Percentiles rank a stretch among this genome's conserved stretches.
Conservation (phyloP, 2,888 invertebrate species). For the Agrilus mali region DNA sequence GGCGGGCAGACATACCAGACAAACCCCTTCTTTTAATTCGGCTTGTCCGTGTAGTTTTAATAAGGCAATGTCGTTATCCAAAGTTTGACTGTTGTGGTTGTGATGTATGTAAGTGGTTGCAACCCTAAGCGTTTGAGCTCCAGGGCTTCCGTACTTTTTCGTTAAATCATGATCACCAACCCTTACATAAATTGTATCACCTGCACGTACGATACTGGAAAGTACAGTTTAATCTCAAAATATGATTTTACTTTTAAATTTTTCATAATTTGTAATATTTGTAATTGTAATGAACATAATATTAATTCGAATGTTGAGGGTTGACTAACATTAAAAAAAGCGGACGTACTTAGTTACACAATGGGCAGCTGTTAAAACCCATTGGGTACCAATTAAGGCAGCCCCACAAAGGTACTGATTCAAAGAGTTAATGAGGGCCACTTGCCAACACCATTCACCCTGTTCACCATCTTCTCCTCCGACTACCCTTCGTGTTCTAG, state of each 20-base stretch:
- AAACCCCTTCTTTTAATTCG: constrained; percentile 74
- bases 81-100: constrained; percentile 88
- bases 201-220: constrained; percentile 78
- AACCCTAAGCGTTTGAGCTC: constrained; percentile 80
- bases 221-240: too few relatives aligned
- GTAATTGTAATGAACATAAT: too few relatives aligned
- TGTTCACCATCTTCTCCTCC: constrained; percentile 85
- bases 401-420: constrained; percentile 92
- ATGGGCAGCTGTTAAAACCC: constrained; percentile 89
- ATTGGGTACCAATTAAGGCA: constrained; percentile 84
- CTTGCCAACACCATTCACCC: constrained; percentile 94
- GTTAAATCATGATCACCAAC: constrained; percentile 89
- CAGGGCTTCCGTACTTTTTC: constrained; percentile 79
- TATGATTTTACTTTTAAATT: too few relatives aligned
- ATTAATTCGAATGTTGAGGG: background rate
- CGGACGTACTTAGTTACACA: constrained; percentile 81
- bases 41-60: constrained; percentile 81
- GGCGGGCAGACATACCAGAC: constrained; percentile 78
- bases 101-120: constrained; percentile 92
- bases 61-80: constrained; percentile 89
- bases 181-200: constrained; percentile 85
- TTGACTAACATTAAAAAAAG: constrained; percentile 2
- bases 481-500: constrained; percentile 54
- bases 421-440: constrained; percentile 81
- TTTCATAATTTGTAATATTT: too few relatives aligned